Base-by-base conservation (phyloP, 2,797 vertebrate species). In the Xenopus petersii region DNA sequence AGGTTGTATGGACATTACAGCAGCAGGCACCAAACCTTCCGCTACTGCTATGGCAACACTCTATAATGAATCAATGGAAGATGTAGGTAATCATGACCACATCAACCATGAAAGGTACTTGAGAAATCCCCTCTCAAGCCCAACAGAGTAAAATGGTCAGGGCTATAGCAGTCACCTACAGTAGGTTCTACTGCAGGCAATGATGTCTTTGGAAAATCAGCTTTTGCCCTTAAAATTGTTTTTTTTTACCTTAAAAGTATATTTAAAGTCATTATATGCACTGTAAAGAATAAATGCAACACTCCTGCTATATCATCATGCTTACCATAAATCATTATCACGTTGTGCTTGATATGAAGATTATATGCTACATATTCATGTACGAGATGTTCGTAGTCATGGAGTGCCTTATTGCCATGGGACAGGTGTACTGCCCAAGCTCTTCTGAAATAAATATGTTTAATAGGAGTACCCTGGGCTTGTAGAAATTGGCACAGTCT, bases 121-220 rank as follows among this genome's bases (percentile, higher is more conserved):
- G 36, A 73, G 4, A 58, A 73, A 56, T 47, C 12, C 42, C 15
- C 11, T 62, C 21, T 51, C 55, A 15, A 13, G 51, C 17, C 21
- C 24, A 59, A 67, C n/a, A 26, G 4, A 36, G 16, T 16, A 58
- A 7, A 55, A 58, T 69, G 17, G 10, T 4, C 9, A 17, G 33
- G 62, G 62, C 36, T 46, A n/a, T 55, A 51, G 68, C 11, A 26
- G 68, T 60, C 60, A 36, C 71, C 48, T 46, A 47, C 24, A 12
- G 7, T 58, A 30, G 15, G 10, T 65, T 61, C 65, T 74, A 74
- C 67, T 12, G 9, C 51, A 15, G 63, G 47, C 54, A 49, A 71
- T 60, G 61, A 70, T 65, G 67, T 74, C 77, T 79, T 79, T 79
- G 77, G 77, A 79, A 79, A 79, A 70, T 79, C 77, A 79, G 77